Evolutionary conservation across 2,797 vertebrate genomes (phyloP), one percentile per base, ranked within the genome.

Genomic region (Lemur catta): DNA sequence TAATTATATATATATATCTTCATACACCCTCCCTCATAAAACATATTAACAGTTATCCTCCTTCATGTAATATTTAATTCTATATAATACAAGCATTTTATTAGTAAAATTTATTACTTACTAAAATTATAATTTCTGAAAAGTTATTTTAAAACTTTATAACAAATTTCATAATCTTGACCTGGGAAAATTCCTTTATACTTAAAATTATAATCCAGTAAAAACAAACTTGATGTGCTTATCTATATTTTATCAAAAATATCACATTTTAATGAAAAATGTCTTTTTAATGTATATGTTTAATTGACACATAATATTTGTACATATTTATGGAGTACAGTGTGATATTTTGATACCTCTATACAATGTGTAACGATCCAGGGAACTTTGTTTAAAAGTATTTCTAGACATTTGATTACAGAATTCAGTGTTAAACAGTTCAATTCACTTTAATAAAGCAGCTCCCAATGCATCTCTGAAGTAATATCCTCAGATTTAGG

Each of bases 151-250:
- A 93, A 89, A 88, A 84, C 30, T 2, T 71, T 30, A 85, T 6
- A 74, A 33, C 28, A 86, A 92, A 13, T 75, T 93, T 96, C 74
- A 82, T 76, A 91, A 84, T 74, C 28, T 94, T 43, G 38, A 63
- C 30, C 17, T 93, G 11, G 72, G 61, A 87, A 59, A 80, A 50
- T 67, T 12, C 2, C 3, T 80, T 94, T 59, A 71, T n/a, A 63
- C 26, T 74, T 80, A 52, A 71, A 84, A 35, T 89, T 43, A 69
- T 72, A 78, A 63, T 52, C 28, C 35, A 38, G 0, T 76, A 20
- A 79, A 82, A 61, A 4, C 7, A 67, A 89, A 48, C 2, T 63
- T 50, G 4, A 89, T 71, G 13, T 20, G 6, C 5, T 85, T 4
- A 57, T 11, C 48, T 61, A 52, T 76, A 74, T 93, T 90, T 82